Percentiles rank a stretch among this genome's conserved stretches.
Conservation (phyloP, 2,113 vertebrate genomes). For the Solea solea region DNA sequence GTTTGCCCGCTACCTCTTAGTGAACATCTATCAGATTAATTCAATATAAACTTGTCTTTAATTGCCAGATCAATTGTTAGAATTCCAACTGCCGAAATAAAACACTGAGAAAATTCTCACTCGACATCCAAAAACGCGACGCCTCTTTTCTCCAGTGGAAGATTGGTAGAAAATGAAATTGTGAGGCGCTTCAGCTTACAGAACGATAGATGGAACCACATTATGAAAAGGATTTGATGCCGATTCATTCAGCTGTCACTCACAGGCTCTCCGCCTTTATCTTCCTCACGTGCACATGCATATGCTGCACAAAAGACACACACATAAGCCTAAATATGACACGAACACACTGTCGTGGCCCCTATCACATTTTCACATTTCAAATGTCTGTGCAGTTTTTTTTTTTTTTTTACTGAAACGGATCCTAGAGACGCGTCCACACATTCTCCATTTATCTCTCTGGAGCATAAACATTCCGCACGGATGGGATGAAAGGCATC, state of each 20-base stretch:
- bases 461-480: background rate
- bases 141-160: slow-evolving; percentile 17
- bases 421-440: background rate
- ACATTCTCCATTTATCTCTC: slow-evolving; percentile 1
- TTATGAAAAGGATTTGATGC: slow-evolving; percentile 42
- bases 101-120: slow-evolving; percentile 34
- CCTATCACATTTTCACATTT: slow-evolving; percentile 4
- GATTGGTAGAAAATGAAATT: slow-evolving; percentile 11
- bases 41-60: slow-evolving; percentile 30
- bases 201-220: slow-evolving; percentile 32
- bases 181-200: slow-evolving; percentile 22
- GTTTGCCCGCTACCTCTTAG: slow-evolving; percentile 65
- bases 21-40: slow-evolving; percentile 49
- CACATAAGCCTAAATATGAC: background rate
- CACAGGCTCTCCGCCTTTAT: slow-evolving; percentile 49
- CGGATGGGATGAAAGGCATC: background rate
- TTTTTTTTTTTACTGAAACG: background rate
- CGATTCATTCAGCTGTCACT: slow-evolving; percentile 43
- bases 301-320: slow-evolving; percentile 16
- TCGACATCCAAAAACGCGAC: slow-evolving; percentile 26
- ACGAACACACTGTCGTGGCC: background rate
- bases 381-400: slow-evolving; percentile 4
- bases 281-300: slow-evolving; percentile 12
- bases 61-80: slow-evolving; percentile 30
- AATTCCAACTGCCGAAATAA: slow-evolving; percentile 34